These are phyloP conservation scores for Scomber scombrus DNA, from an alignment of 2,113 vertebrate species.

Conservation along the genomic window DNA sequence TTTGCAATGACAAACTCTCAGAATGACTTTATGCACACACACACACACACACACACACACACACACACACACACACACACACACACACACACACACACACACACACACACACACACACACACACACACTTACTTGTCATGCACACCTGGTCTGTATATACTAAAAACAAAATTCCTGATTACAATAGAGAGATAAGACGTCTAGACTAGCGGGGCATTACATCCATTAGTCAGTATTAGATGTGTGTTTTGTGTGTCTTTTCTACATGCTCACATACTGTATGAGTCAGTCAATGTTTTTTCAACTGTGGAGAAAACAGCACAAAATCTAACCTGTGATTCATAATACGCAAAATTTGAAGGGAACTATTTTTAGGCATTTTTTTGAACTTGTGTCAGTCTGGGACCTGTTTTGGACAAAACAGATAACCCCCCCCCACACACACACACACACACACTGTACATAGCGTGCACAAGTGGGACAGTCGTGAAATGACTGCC, in stretches of 20 bases:
- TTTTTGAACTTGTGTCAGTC: not conserved
- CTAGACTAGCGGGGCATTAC: constrained; percentile 40
- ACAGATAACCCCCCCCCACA: not conserved
- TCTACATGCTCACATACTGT: not conserved
- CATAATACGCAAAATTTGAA: not conserved
- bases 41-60: not conserved
- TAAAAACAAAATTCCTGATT: not conserved
- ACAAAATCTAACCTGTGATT: not conserved
- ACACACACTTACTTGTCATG: not conserved
- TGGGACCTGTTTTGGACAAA: not conserved
- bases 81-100: constrained; percentile 4
- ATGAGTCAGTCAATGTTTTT: constrained; percentile 28
- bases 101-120: not conserved
- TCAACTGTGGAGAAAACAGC: no score
- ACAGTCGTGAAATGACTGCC: not conserved
- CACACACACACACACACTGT: no score
- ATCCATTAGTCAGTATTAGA: constrained; percentile 43
- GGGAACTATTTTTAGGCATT: not conserved
- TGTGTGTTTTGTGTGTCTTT: constrained; percentile 10
- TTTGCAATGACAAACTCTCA: constrained; percentile 32
- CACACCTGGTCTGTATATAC: constrained; percentile 24
- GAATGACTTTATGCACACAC: not conserved
- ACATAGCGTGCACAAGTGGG: not conserved
- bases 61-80: constrained; percentile 3
- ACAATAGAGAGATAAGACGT: constrained; percentile 32